Base-by-base conservation (phyloP, 2,113 vertebrate species). In the Thamnaconus septentrionalis region DNA sequence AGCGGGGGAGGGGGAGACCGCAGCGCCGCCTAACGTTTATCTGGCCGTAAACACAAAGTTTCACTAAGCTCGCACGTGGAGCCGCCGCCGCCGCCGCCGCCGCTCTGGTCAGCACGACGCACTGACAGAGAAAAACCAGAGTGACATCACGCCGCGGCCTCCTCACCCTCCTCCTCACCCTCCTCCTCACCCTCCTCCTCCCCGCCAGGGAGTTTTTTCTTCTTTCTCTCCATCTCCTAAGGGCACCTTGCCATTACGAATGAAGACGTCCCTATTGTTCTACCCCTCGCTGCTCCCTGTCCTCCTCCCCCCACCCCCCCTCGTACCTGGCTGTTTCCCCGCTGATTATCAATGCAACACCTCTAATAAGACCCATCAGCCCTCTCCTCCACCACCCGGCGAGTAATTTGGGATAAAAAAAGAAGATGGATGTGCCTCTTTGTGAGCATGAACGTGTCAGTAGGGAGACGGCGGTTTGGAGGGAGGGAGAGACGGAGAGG, bases 291-390 rank as follows among this genome's bases (percentile, higher is more conserved):
- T 55, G 44, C 40, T 11, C 48, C 59, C 65, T 58, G 58, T 56
- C 59, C 74, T 52, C 67, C 52, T 50, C 71, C 71, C 68, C 18
- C n/a, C 56, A 59, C 18, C n/a, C 5, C 50, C n/a, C 49, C 18
- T 31, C 18, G 3, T 48, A 61, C 61, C 46, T 56, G 61, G 51
- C 64, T 76, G 73, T 73, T 66, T 81, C 60, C 52, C 45, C 41
- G 10, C 73, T 74, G 77, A 83, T 85, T 88, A 89, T 84, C 78
- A 77, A 84, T 87, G 69, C 76, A 88, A 85, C 85, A 85, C 87
- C 85, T 87, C 69, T 86, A 86, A 85, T 80, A 82, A 79, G 80
- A 79, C 75, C 73, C 67, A 77, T 81, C 82, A 75, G 59, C 50
- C 69, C 18, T 31, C 18, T 31, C 18, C 18, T 31, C 18, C 18